Conservation (phyloP, 2,797 vertebrate genomes). For the Petrocephalus sullivani region DNA sequence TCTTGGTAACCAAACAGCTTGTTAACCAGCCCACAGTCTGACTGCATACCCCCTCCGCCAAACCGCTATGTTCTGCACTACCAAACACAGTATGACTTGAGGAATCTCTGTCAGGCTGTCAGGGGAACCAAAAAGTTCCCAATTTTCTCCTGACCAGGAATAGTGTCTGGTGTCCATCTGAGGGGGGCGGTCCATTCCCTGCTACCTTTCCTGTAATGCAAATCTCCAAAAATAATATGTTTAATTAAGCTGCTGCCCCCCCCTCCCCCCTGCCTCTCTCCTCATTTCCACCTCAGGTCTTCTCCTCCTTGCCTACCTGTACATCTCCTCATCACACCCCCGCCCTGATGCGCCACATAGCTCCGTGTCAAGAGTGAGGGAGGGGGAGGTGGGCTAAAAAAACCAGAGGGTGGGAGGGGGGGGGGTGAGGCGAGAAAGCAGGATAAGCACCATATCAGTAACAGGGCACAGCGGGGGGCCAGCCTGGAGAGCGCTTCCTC, state of each 20-base stretch:
- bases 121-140: neutral
- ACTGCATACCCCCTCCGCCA: neutral
- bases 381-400: neutral
- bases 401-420: conserved; percentile 33
- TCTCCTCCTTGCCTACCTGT: neutral
- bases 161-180: neutral
- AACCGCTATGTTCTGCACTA: neutral
- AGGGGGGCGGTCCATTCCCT: neutral
- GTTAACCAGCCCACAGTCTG: neutral
- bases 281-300: neutral
- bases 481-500: neutral
- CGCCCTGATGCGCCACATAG: neutral
- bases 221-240: neutral
- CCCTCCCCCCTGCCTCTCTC: too few relatives aligned
- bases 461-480: neutral
- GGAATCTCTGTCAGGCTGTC: neutral
- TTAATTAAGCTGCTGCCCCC: neutral
- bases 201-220: neutral
- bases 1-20: neutral
- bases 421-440: conserved; percentile 10
- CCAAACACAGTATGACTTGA: neutral
- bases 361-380: neutral
- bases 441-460: neutral
- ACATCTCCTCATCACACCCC: neutral
- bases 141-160: neutral